Evolutionary conservation across 2,797 vertebrate species (phyloP).

Genomic region (Chrysocyon brachyurus): DNA sequence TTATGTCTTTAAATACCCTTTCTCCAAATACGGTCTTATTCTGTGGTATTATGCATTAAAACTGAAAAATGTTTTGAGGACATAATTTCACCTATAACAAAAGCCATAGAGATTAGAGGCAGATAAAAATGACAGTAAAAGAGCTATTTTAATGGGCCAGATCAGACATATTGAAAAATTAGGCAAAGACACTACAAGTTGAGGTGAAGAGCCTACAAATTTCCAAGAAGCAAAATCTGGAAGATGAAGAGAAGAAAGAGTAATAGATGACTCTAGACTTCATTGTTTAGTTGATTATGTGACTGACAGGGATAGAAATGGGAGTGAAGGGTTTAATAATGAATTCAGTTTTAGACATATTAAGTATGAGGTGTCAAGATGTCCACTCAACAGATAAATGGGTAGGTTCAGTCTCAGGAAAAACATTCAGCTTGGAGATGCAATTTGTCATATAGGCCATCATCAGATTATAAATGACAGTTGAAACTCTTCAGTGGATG

Average conservation of each 20-base stretch:
- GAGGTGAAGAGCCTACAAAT: not conserved
- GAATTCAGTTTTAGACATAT: conserved; percentile 47
- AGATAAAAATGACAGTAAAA: conserved; percentile 9
- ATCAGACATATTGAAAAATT: not conserved
- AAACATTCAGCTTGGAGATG: conserved; percentile 20
- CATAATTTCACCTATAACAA: conserved; percentile 41
- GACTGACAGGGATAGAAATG: not conserved
- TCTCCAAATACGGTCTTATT: not conserved
- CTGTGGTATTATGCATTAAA: not conserved
- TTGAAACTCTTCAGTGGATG: conserved; percentile 6
- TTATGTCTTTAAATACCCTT: not conserved
- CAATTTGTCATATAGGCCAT: not conserved
- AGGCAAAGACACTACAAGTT: not conserved
- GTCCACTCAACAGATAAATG: not conserved
- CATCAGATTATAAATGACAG: not conserved
- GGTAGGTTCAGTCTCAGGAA: not conserved
- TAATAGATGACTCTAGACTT: conserved; percentile 8
- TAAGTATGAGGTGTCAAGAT: not conserved
- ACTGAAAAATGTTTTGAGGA: not conserved
- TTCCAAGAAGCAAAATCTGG: conserved; percentile 34
- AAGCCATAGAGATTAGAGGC: not conserved
- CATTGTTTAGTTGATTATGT: conserved; percentile 28
- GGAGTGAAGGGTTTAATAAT: not conserved
- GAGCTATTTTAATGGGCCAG: not conserved
- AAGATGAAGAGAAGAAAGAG: not conserved